Conservation (phyloP, 2,888 invertebrate genomes). For the Clivina fossor region DNA sequence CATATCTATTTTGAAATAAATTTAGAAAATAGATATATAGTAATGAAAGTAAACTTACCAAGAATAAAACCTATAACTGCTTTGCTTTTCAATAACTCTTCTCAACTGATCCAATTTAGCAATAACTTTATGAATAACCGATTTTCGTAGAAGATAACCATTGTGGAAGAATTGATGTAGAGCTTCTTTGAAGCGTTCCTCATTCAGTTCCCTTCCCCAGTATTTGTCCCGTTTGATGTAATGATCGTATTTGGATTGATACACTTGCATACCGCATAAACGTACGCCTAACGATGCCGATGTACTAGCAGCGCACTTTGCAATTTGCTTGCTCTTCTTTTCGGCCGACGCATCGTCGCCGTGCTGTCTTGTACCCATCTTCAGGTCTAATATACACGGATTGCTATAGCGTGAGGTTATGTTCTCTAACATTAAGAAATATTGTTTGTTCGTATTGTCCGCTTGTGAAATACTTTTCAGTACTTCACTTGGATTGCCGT, state of each 20-base stretch:
- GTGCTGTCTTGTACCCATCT: constrained; percentile 93
- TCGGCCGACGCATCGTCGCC: constrained; percentile 91
- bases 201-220: constrained; percentile 82
- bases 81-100: constrained; percentile 81
- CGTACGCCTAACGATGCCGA: constrained; percentile 84
- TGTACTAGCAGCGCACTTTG: constrained; percentile 88
- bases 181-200: constrained; percentile 79
- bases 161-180: constrained; percentile 83
- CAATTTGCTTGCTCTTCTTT: constrained; percentile 85
- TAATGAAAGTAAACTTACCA: constrained; percentile 68
- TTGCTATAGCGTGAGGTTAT: constrained; percentile 82
- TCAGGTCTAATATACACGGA: constrained; percentile 88
- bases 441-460: constrained; percentile 85
- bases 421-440: constrained; percentile 88
- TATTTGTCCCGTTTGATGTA: constrained; percentile 87
- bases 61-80: constrained; percentile 86
- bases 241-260: constrained; percentile 72
- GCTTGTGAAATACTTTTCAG: constrained; percentile 79
- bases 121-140: constrained; percentile 73
- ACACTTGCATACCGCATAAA: constrained; percentile 87
- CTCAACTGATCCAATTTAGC: constrained; percentile 72
- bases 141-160: constrained; percentile 66
- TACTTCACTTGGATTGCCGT: constrained; percentile 79
- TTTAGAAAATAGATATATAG: too few relatives aligned
- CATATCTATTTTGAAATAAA: too few relatives aligned